Evolutionary conservation across 2,113 vertebrate species (phyloP), one percentile per base, ranked within the genome.

Genomic region (Phylloscopus trochilus): DNA sequence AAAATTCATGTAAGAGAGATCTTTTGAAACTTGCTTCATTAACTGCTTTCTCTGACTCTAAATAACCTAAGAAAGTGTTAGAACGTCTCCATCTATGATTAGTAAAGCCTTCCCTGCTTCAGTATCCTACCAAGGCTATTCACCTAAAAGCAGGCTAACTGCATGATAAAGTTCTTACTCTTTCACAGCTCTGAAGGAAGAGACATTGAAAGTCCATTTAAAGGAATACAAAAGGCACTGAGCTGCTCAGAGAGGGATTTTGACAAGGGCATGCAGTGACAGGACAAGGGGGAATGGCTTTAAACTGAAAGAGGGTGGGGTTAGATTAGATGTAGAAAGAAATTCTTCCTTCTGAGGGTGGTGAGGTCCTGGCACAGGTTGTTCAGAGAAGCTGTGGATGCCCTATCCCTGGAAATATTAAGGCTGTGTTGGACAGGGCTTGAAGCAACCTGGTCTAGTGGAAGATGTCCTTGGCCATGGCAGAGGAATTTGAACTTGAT

Each of bases 11-110:
- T 86, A 86, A 67, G 39, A 72, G 72, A 53, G 28, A 47, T 77
- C 72, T 90, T 89, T 77, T 9, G 76, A 86, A 77, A 78, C 33
- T 90, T 94, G 51, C 55, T 93, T 92, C 51, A 59, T 77, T 92
- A 86, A 47, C 56, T 59, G 18, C 3, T 0, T 59, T 88, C 30
- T 30, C 44, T 64, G 70, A 56, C 68, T 94, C 73, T 72, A 77
- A 93, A 86, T 74, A 85, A 81, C 59, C 30, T 46, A 68, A 68
- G 64, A 72, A 91, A 89, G 41, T 22, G 21, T 49, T 46, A 89
- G 86, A 90, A 83, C 44, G n/a, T 37, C 66, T 91, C 35, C 60
- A 77, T 67, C 72, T 88, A 11, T 67, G 67, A 83, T 67, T 74
- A 85, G 59, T 37, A 94, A 94, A 86, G 28, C 31, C 56, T 86